A percentile compares a stretch with the other conserved stretches of the same genome.
These are phyloP conservation scores for Cyprinodon brontotheroides DNA, from an alignment of 2,113 vertebrate genomes.

Conservation along the genomic window DNA sequence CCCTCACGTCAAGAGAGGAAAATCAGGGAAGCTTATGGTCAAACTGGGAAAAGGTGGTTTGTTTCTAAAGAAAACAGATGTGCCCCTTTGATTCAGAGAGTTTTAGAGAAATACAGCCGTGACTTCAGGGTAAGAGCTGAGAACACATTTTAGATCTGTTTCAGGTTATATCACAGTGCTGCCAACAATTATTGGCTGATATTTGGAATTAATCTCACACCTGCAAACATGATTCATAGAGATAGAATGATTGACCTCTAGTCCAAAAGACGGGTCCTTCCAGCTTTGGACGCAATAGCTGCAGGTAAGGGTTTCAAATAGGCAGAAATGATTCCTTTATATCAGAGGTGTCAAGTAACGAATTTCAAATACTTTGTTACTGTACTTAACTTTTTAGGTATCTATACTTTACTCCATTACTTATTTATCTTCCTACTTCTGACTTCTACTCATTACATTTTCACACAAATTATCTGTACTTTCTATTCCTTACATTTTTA, in stretches of 20 bases:
- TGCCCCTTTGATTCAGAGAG: conserved; percentile 5
- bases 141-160: not conserved
- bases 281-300: not conserved
- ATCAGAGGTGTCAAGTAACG: too few species aligned
- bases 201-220: too few species aligned
- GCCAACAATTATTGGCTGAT: not conserved
- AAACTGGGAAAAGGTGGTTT: conserved; percentile 1
- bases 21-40: conserved; percentile 5
- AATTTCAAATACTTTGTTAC: too few species aligned
- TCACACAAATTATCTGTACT: too few species aligned
- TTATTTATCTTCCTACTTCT: too few species aligned
- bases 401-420: too few species aligned
- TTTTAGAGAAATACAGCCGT: not conserved
- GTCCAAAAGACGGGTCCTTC: not conserved
- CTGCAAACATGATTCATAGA: too few species aligned
- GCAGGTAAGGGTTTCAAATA: too few species aligned
- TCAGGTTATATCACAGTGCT: not conserved
- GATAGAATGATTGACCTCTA: not conserved
- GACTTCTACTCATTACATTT: too few species aligned
- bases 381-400: too few species aligned
- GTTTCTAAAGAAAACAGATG: conserved; percentile 41
- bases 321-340: too few species aligned
- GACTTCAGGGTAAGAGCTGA: conserved; percentile 2
- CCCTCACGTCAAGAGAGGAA: conserved; percentile 32
- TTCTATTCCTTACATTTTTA: too few species aligned